Evolutionary conservation across 2,888 invertebrate genomes (phyloP).

Genomic region (Drosophila suboccidentalis): DNA sequence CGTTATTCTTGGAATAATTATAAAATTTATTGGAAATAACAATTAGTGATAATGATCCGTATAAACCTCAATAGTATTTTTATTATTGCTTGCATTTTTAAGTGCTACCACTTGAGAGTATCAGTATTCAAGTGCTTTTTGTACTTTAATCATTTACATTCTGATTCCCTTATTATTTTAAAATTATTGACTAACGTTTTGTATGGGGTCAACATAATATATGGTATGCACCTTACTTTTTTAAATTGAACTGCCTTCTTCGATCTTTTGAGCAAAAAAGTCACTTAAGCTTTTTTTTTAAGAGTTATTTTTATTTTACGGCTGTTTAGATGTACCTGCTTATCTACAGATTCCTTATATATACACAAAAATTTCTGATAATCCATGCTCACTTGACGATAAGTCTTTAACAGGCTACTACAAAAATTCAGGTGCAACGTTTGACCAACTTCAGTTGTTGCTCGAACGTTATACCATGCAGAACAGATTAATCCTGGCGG

Average conservation of each 20-base stretch:
- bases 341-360: conserved; percentile 22
- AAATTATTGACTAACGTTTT: neutral
- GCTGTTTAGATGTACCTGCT: neutral
- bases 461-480: conserved; percentile 21
- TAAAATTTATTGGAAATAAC: neutral
- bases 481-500: neutral
- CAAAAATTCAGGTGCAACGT: conserved; percentile 5
- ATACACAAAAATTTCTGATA: conserved; percentile 14
- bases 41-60: too few relatives aligned
- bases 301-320: neutral
- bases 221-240: neutral
- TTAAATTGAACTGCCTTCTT: too few relatives aligned
- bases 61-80: too few relatives aligned
- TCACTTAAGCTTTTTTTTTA: neutral
- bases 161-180: neutral
- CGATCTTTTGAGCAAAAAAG: neutral
- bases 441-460: conserved; percentile 21
- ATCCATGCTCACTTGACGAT: conserved; percentile 30
- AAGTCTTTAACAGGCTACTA: too few relatives aligned
- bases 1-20: neutral
- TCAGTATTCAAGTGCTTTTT: neutral
- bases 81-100: neutral
- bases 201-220: neutral
- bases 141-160: neutral
- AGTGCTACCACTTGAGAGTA: neutral